Evolutionary conservation across 2,113 vertebrate genomes (phyloP).

Genomic region (Pomatostomus ruficeps): DNA sequence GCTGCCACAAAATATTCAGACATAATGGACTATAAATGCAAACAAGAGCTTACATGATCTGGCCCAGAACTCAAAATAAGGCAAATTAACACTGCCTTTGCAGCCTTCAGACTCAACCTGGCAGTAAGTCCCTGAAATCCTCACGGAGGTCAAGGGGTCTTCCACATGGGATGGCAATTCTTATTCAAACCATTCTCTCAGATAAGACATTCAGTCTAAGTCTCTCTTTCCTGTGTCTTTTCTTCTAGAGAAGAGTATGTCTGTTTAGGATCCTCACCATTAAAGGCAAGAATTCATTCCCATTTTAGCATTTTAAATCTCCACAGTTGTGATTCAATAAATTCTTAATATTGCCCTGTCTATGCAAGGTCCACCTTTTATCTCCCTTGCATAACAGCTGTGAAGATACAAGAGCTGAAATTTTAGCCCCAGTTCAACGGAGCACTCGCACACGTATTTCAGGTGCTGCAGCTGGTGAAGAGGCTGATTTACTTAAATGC

Average conservation of each 20-base stretch:
- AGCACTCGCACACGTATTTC: background rate
- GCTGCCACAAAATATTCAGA: background rate
- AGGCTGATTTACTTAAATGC: background rate
- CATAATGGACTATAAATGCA: background rate
- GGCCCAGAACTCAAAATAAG: background rate
- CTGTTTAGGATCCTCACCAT: background rate
- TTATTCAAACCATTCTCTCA: conserved; percentile 2
- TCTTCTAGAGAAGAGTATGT: background rate
- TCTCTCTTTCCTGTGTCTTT: background rate
- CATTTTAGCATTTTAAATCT: background rate
- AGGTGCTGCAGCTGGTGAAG: background rate
- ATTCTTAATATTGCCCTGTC: background rate
- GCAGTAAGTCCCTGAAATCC: background rate
- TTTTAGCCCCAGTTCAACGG: background rate
- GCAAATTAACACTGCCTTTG: background rate
- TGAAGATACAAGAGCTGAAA: background rate
- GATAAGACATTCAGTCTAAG: background rate
- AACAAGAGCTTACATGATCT: background rate
- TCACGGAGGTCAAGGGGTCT: background rate
- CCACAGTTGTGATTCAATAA: background rate
- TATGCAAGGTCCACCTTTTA: background rate
- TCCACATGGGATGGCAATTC: background rate
- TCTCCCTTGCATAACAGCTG: background rate
- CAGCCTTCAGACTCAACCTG: background rate
- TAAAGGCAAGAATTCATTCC: background rate